Evolutionary conservation across 1,140 invertebrate species (phyloP).

Genomic region (Ceratosolen fusciceps): DNA sequence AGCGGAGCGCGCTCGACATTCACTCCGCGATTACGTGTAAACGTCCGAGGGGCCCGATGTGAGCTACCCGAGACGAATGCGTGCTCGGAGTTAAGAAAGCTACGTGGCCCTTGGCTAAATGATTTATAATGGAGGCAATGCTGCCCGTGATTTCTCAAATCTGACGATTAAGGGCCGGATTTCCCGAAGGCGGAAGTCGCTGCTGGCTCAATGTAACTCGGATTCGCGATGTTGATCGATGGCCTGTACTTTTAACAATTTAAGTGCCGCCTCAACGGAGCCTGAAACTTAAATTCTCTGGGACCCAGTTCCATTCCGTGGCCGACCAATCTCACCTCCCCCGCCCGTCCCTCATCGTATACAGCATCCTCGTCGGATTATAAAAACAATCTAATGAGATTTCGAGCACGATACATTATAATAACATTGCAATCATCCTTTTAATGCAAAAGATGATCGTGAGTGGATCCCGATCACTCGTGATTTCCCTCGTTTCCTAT

Average conservation of each 20-base stretch:
- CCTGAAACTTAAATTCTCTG: neutral
- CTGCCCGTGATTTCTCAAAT: neutral
- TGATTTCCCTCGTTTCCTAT: slow-evolving; percentile 2
- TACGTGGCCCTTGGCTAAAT: neutral
- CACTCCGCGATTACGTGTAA: neutral
- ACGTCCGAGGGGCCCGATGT: too few relatives aligned
- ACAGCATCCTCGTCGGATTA: too few relatives aligned
- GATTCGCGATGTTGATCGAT: neutral
- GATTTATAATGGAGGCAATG: neutral
- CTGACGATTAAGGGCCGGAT: neutral
- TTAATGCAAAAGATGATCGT: slow-evolving; percentile 30
- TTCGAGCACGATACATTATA: slow-evolving; percentile 12
- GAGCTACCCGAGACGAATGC: too few relatives aligned
- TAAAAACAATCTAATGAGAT: slow-evolving; percentile 18
- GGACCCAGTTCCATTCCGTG: too few relatives aligned
- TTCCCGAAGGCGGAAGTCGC: neutral
- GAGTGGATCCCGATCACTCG: slow-evolving; percentile 17
- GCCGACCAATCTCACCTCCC: too few relatives aligned
- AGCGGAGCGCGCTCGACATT: too few relatives aligned
- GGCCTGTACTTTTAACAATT: neutral
- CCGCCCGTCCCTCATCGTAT: neutral
- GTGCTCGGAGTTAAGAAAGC: neutral
- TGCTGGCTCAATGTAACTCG: neutral
- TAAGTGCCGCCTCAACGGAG: neutral
- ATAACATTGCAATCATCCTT: slow-evolving; percentile 33